A percentile compares a stretch with the other conserved stretches of the same genome.
Evolutionary conservation across 2,113 vertebrate genomes (phyloP).

Genomic region (Planiliza haematocheilus): DNA sequence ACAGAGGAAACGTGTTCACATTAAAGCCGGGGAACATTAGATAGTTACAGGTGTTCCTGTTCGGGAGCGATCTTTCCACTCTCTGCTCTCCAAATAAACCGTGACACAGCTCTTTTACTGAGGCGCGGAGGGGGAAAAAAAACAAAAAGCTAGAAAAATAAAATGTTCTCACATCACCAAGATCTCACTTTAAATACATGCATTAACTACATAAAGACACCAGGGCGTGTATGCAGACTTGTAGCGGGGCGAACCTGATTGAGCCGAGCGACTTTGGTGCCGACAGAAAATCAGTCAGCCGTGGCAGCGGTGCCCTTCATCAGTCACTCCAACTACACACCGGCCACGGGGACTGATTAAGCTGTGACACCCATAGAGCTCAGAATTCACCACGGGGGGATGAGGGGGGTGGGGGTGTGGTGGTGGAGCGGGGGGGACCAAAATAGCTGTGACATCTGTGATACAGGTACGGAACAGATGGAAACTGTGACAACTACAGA

Average conservation of each 20-base stretch:
- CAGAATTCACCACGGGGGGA: constrained; percentile 19
- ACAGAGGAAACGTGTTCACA: not conserved
- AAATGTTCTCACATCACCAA: not conserved
- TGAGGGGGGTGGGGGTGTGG: too few relatives aligned
- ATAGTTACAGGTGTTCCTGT: too few relatives aligned
- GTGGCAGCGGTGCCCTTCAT: constrained; percentile 45
- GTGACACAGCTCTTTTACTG: not conserved
- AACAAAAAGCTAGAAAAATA: not conserved
- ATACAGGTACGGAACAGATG: constrained; percentile 17
- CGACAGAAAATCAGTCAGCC: constrained; percentile 38
- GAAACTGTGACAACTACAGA: constrained; percentile 8
- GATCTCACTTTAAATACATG: not conserved
- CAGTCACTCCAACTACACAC: constrained; percentile 32
- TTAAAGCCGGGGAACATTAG: too few relatives aligned
- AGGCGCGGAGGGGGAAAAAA: too few relatives aligned
- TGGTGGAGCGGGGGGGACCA: too few relatives aligned
- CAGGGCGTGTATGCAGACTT: not conserved
- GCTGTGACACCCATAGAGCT: constrained; percentile 48
- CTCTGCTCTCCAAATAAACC: not conserved
- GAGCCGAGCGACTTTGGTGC: constrained; percentile 11
- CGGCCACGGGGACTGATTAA: constrained; percentile 46
- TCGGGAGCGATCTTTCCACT: not conserved
- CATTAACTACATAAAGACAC: not conserved
- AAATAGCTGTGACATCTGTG: constrained; percentile 30
- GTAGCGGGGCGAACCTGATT: constrained; percentile 5